Evolutionary conservation across 2,888 invertebrate species (phyloP), one percentile per base, ranked within the genome.

Genomic region (Clitarchus hookeri): DNA sequence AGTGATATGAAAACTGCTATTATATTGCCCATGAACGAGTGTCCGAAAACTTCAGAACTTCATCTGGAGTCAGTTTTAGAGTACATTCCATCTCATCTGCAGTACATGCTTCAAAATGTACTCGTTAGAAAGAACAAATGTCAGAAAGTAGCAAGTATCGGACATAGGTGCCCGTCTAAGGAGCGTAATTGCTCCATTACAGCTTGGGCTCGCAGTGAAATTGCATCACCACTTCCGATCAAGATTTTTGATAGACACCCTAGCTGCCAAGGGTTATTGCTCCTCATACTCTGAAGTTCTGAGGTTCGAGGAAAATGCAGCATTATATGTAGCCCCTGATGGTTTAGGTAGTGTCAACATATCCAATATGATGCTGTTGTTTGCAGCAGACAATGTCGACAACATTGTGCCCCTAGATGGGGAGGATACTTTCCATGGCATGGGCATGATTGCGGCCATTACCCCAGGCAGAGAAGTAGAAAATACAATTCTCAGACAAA

Each of bases 371-470:
- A 79, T 79, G 23, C 8, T 79, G 78, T 23, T n/a, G 79, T 79
- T 79, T 79, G 79, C 79, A 79, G 79, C 79, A 26, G 79, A 79
- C 79, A 79, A 79, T 79, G 79, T 79, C 25, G 25, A 79, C 79
- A 79, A 79, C 79, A 79, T 79, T n/a, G n/a, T 77, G 77, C 12
- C 77, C 23, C 25, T 77, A 79, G 79, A 79, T 27, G 27, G 79
- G 27, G 23, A n/a, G 25, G 79, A n/a, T 79, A 79, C 79, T 19
- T 79, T 19, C 25, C 12, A 79, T n/a, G 23, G 25, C 25, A n/a
- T 79, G 23, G 79, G 79, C 26, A 79, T 79, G 78, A 79, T 27
- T 26, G 79, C 25, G 4, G 6, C 79, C 25, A n/a, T n/a, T 26
- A 79, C n/a, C 3, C 79, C 79, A 79, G 25, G 79, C 6, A 79